Evolutionary conservation across 2,888 invertebrate genomes (phyloP).

Genomic region (Cephalotes varians): DNA sequence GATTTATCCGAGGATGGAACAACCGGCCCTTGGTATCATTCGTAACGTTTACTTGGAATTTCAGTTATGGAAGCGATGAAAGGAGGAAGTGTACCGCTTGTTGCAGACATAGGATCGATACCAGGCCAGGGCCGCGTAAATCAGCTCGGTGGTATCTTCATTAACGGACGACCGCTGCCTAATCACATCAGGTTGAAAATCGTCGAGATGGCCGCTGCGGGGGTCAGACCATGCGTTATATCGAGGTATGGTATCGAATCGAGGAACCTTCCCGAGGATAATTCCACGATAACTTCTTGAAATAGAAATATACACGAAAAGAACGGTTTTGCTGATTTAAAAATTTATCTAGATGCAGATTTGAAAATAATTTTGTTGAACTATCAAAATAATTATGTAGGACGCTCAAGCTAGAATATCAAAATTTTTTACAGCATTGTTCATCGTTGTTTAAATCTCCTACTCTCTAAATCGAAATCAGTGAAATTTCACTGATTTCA

Average conservation of each 20-base stretch:
- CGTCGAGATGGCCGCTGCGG: slow-evolving; percentile 98
- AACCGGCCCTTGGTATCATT: neutral
- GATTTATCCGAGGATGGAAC: too few relatives aligned
- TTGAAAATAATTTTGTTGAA: too few relatives aligned
- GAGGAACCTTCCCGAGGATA: neutral
- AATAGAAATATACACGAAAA: neutral
- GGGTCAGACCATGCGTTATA: slow-evolving; percentile 98
- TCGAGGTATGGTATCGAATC: slow-evolving; percentile 86
- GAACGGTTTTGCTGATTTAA: too few relatives aligned
- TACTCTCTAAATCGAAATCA: too few relatives aligned
- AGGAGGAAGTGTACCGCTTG: neutral
- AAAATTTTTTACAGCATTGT: too few relatives aligned
- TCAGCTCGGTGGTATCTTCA: slow-evolving; percentile 98
- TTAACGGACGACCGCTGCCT: slow-evolving; percentile 98
- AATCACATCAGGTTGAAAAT: slow-evolving; percentile 98
- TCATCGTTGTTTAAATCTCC: too few relatives aligned
- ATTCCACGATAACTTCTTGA: neutral
- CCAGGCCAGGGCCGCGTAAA: slow-evolving; percentile 98
- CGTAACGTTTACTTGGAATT: neutral
- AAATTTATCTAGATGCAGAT: too few relatives aligned
- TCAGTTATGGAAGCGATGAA: neutral
- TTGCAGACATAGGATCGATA: slow-evolving; percentile 83
- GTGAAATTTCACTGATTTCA: too few relatives aligned
- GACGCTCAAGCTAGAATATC: too few relatives aligned
- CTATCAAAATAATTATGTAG: too few relatives aligned